Evolutionary conservation across 2,888 invertebrate species (phyloP).

Genomic region (Drosophila falleni): DNA sequence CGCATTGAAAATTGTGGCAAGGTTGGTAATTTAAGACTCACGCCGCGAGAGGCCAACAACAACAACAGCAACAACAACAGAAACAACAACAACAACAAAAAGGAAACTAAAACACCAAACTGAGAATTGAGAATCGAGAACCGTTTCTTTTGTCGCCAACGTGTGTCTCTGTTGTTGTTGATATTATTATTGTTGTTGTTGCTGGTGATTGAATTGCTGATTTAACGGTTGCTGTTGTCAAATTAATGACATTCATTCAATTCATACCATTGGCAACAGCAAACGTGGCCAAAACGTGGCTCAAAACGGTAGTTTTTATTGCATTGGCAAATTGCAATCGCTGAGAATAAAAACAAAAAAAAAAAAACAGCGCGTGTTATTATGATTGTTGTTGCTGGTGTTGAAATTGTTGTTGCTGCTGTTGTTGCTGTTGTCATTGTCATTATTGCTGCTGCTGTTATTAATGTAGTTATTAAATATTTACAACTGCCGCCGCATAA

Average conservation of each 20-base stretch:
- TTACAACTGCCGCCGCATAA: slow-evolving; percentile 76
- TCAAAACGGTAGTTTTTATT: slow-evolving; percentile 80
- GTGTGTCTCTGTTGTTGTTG: too few relatives aligned
- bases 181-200: slow-evolving; percentile 26
- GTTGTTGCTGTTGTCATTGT: slow-evolving; percentile 37
- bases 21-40: slow-evolving; percentile 82
- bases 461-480: slow-evolving; percentile 81
- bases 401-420: slow-evolving; percentile 24
- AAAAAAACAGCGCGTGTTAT: slow-evolving; percentile 66
- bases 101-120: slow-evolving; percentile 16
- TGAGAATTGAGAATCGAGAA: slow-evolving; percentile 32
- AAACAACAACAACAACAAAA: slow-evolving; percentile 11
- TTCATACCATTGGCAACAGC: slow-evolving; percentile 60
- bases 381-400: slow-evolving; percentile 53
- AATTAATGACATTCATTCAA: slow-evolving; percentile 84
- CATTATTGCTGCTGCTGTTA: slow-evolving; percentile 67
- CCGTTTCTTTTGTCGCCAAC: slow-evolving; percentile 64
- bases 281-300: slow-evolving; percentile 61
- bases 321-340: slow-evolving; percentile 74
- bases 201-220: slow-evolving; percentile 79
- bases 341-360: slow-evolving; percentile 18
- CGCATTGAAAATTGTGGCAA: slow-evolving; percentile 80
- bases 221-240: slow-evolving; percentile 82
- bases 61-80: slow-evolving; percentile 3
- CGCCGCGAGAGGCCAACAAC: slow-evolving; percentile 58